Evolutionary conservation across 2,113 vertebrate species (phyloP).

Genomic region (Monopterus albus): DNA sequence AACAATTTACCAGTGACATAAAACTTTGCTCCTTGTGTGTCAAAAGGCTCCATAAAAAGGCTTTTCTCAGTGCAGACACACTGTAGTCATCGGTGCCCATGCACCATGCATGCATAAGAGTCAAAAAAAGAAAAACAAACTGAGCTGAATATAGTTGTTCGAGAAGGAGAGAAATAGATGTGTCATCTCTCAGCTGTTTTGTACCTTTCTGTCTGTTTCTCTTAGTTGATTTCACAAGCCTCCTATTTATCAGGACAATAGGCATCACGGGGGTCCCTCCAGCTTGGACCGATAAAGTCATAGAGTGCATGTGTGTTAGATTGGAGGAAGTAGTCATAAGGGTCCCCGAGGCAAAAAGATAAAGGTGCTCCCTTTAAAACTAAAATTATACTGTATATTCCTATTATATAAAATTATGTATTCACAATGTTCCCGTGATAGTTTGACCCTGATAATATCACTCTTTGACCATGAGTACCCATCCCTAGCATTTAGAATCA

Average conservation of each 20-base stretch:
- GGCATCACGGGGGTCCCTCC: conserved; percentile 31
- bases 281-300: background rate
- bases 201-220: conserved; percentile 33
- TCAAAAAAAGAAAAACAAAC: conserved; percentile 12
- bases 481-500: no score
- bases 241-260: conserved; percentile 62
- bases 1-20: conserved; percentile 10
- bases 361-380: no score
- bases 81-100: conserved; percentile 7
- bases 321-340: background rate
- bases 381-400: no score
- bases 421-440: no score
- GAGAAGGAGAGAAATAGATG: background rate
- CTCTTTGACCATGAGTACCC: no score
- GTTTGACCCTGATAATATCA: no score
- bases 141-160: conserved; percentile 17
- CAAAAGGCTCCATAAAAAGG: conserved; percentile 15
- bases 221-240: conserved; percentile 27
- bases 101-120: conserved; percentile 21
- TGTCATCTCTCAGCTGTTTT: conserved; percentile 23
- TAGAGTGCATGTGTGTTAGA: background rate
- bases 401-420: no score
- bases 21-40: background rate
- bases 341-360: no score
- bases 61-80: background rate